Base-by-base conservation (phyloP, 2,888 invertebrate genomes). In the Strigamia transsilvanica region DNA sequence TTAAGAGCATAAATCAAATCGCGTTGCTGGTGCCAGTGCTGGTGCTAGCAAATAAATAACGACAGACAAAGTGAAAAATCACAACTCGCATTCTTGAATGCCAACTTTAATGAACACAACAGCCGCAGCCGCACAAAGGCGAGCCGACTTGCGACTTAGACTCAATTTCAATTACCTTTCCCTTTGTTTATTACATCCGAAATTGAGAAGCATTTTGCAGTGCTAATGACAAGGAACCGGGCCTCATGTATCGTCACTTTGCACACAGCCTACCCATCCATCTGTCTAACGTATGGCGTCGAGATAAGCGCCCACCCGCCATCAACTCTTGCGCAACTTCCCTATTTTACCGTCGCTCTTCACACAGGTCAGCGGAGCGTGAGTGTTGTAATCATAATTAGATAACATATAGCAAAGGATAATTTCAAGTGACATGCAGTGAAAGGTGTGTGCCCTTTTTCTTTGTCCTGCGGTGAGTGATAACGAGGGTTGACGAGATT, bases 361-460 rank as follows among this genome's bases (percentile, higher is more conserved):
- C 27, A 73, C 32, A 73, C 32, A 12, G 73, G 73, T 73, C 73
- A 73, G 27, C 73, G 73, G 73, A 73, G 73, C 27, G 73, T 73
- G 73, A 73, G 73, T 27, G 73, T 73, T 73, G 73, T 73, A 73
- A 73, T 73, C 73, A 73, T 73, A 73, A 73, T 73, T 73, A 73
- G 73, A 73, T 73, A 73, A 73, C 73, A 73, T n/a, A 32, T 2
- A 5, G 73, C 2, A 13, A 73, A 5, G 73, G 73, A 73, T 73
- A 73, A 73, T 73, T 73, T 73, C 27, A 4, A 10, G 32, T 73
- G 73, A 73, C 73, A 73, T 12, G 32, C 73, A 2, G 32, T 12
- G 73, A 73, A 73, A 73, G 73, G 73, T 32, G 61, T 21, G 73
- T 27, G 73, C 13, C 73, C 73, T 73, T 27, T 73, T 73, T 73